These are phyloP conservation scores for Sebastes vulpes DNA, from an alignment of 2,797 vertebrate genomes.

Conservation along the genomic window DNA sequence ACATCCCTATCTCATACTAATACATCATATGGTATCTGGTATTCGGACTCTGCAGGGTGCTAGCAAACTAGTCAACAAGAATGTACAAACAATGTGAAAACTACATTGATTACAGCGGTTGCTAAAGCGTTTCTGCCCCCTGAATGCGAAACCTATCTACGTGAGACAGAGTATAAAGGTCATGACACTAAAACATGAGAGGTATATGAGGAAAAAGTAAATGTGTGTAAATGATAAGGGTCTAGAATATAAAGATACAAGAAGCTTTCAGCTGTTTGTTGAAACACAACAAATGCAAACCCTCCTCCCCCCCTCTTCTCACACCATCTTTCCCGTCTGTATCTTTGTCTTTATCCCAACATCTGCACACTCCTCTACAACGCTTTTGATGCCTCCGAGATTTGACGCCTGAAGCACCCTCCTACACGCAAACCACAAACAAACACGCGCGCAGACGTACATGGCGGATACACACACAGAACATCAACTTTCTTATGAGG, in stretches of 20 bases:
- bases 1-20: too few species aligned
- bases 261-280: conserved; percentile 9
- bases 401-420: background rate
- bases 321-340: background rate
- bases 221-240: conserved; percentile 4
- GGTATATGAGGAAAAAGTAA: conserved; percentile 7
- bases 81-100: too few species aligned
- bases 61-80: too few species aligned
- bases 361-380: conserved; percentile 6
- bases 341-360: background rate
- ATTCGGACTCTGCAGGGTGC: too few species aligned
- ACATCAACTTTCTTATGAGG: conserved; percentile 51
- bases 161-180: background rate
- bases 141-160: too few species aligned
- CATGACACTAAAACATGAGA: conserved; percentile 1
- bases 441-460: background rate
- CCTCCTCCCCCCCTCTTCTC: too few species aligned
- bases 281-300: background rate
- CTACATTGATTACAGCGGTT: too few species aligned
- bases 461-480: conserved; percentile 32
- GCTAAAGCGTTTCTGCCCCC: too few species aligned
- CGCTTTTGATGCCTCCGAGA: conserved; percentile 1
- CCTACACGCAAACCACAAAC: background rate
- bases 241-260: conserved; percentile 24
- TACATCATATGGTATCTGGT: too few species aligned